phyloP scores from a whole-genome alignment of 1,140 invertebrate genomes.

The Monomorium pharaonis region DNA sequence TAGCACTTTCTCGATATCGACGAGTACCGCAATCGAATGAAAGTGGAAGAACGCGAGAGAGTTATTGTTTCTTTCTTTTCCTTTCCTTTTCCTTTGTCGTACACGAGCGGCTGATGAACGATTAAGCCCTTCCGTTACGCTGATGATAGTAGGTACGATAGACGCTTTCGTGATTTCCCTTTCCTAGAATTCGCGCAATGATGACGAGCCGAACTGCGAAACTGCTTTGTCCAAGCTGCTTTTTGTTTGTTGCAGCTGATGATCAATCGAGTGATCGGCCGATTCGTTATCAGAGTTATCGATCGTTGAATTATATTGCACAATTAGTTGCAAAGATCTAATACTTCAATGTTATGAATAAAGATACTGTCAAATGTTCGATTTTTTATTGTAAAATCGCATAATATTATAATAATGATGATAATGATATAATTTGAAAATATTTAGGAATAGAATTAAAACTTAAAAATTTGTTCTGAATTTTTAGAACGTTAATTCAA shows the following conservation, averaged over 20 bases:
- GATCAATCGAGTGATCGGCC: neutral
- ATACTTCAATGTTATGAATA: neutral
- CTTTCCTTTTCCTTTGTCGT: neutral
- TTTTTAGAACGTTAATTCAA: neutral
- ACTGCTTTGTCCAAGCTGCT: neutral
- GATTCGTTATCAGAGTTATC: constrained; percentile 7
- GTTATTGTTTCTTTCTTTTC: neutral
- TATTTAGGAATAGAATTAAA: neutral
- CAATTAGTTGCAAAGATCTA: neutral
- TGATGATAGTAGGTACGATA: neutral
- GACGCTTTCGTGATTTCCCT: neutral
- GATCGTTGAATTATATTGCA: neutral
- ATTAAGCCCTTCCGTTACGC: constrained; percentile 13
- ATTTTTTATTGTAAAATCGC: too few relatives aligned
- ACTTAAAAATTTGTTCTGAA: neutral
- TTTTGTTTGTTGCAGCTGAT: neutral
- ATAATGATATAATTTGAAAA: too few relatives aligned
- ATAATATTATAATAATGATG: too few relatives aligned
- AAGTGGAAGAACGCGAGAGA: neutral
- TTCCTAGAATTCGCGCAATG: neutral
- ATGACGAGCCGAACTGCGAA: neutral
- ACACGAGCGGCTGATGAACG: neutral
- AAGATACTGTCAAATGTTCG: neutral
- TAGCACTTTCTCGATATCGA: constrained; percentile 16
- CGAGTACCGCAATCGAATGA: neutral